These are phyloP conservation scores for Phaonia tiefii DNA, from an alignment of 2,888 invertebrate genomes.

Conservation along the genomic window DNA sequence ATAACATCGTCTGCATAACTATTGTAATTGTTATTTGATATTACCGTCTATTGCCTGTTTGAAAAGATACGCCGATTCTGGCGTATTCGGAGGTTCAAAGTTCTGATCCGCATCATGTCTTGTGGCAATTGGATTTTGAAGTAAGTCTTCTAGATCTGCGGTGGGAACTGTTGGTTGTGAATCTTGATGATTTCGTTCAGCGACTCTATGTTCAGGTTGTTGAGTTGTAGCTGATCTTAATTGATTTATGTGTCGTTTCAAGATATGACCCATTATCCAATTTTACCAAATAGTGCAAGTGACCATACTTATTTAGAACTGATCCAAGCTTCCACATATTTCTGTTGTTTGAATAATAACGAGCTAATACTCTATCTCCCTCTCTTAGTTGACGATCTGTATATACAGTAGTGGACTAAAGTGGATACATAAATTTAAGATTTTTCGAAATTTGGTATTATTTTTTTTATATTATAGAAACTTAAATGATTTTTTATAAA, in stretches of 20 bases:
- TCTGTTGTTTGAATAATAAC: constrained; percentile 35
- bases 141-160: constrained; percentile 13
- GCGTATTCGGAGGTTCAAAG: background rate
- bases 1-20: too few relatives aligned
- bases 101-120: background rate
- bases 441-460: too few relatives aligned
- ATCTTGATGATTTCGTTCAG: background rate
- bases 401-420: too few relatives aligned
- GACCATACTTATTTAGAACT: constrained; percentile 22
- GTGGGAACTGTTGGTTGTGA: background rate
- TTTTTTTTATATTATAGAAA: too few relatives aligned
- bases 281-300: constrained; percentile 32
- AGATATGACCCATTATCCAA: constrained; percentile 30
- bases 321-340: constrained; percentile 32
- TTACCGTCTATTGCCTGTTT: too few relatives aligned
- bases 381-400: constrained; percentile 7
- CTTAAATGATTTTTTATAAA: too few relatives aligned
- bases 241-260: constrained; percentile 47
- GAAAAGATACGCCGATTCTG: too few relatives aligned
- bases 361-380: constrained; percentile 38
- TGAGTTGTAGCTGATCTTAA: constrained; percentile 13
- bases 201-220: background rate
- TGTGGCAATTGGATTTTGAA: background rate
- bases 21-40: too few relatives aligned
- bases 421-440: too few relatives aligned